phyloP scores from a whole-genome alignment of 1,140 invertebrate genomes.

The Tribolium castaneum region DNA sequence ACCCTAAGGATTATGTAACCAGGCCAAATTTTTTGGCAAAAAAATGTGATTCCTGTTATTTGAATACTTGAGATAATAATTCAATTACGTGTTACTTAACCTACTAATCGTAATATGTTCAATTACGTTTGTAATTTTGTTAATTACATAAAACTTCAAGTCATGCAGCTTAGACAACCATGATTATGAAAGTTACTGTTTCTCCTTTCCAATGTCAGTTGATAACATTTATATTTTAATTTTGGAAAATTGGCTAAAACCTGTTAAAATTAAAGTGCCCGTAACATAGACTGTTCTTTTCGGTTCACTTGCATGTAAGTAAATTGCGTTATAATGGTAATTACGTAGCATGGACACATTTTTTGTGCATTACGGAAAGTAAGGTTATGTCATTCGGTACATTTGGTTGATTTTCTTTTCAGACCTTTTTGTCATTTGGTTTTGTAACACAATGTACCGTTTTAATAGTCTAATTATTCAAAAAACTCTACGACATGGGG shows the following conservation, averaged over 20 bases:
- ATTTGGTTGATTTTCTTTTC: not conserved
- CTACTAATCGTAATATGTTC: no score
- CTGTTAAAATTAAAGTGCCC: not conserved
- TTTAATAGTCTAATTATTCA: not conserved
- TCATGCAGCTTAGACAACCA: not conserved
- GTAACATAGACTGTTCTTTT: not conserved
- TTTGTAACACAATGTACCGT: conserved; percentile 1
- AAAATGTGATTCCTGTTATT: no score
- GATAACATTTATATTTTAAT: not conserved
- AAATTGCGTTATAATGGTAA: not conserved
- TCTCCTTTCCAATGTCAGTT: not conserved
- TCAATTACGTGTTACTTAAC: no score
- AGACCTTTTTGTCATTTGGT: conserved; percentile 17
- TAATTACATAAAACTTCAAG: no score
- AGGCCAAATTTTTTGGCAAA: no score
- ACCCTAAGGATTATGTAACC: not conserved
- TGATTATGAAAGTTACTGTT: not conserved
- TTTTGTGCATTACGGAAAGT: not conserved
- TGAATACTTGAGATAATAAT: no score
- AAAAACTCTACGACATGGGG: not conserved
- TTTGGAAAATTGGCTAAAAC: not conserved
- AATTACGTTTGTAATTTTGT: no score
- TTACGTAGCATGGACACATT: not conserved
- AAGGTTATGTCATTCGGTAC: not conserved
- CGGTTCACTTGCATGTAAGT: not conserved